Base-by-base conservation (phyloP, 1,140 invertebrate species). In the Conopomorpha cramerella region DNA sequence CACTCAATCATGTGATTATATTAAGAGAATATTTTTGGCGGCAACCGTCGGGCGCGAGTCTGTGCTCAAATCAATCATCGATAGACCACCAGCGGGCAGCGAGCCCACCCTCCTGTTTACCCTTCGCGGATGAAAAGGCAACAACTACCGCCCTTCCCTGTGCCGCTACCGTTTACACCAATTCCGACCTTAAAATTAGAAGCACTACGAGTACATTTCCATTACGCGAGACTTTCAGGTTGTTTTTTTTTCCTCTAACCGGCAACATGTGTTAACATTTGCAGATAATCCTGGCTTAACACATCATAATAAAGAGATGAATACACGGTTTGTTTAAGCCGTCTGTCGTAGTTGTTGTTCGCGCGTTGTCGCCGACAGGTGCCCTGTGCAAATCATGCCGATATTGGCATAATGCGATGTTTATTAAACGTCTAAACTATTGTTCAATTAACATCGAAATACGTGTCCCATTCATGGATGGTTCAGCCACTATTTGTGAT, bases 231-330 rank as follows among this genome's bases (percentile, higher is more conserved):
- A 1, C 8, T 2, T 15, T 16, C 25, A 43, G 39, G 31, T 34
- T 38, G 38, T 45, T 59, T 74, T 63, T 66, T 76, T 76, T 68
- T 66, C 48, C n/a, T n/a, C n/a, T 70, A 70, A 74, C 65, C 64
- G 58, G 67, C 65, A 72, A 76, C 70, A 76, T 68, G 64, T 76
- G 70, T 76, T 72, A 76, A 76, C 67, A 76, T 76, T 76, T 71
- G 64, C 63, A 67, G 67, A 65, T 76, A 72, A 76, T 72, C 67
- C 64, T 39, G 65, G 63, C 72, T 72, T 74, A 74, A 71, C 71
- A 76, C 71, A 63, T 74, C 63, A 74, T 76, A 76, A 76, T 72
- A 76, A 72, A 72, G 71, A 63, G 64, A 72, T 76, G 70, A 71
- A 70, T 68, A 44, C 55, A 43, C 40, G 41, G 66, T 76, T 76